Base-by-base conservation (phyloP, 2,888 invertebrate species). In the Dorcus hopei region DNA sequence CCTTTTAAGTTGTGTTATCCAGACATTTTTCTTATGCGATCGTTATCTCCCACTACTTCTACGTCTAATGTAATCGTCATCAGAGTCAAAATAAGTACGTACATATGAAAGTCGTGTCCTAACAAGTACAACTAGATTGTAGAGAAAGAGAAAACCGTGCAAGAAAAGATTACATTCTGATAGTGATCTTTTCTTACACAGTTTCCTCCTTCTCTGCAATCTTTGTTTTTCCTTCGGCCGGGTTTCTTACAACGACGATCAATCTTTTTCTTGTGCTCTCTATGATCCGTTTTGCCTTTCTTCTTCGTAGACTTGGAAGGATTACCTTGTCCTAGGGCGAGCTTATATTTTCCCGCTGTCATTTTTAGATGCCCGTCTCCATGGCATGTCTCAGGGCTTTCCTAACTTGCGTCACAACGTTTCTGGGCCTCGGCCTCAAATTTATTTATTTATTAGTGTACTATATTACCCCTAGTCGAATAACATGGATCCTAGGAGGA, bases 311-410 rank as follows among this genome's bases (percentile, higher is more conserved):
- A 33, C 26, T 3, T 33, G 7, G 26, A 33, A 33, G 5, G 3
- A 6, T 33, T 33, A 33, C 26, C 26, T 4, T 33, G 26, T 7
- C 26, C 26, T 7, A 42, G 2, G 42, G 38, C 50, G 2, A 60
- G 52, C 42, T 42, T 56, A 16, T 60, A 60, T 54, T 59, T 61
- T 4, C 66, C 66, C 2, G 64, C 63, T 19, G 52, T 57, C 11
- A 62, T 62, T 8, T 50, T 49, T 38, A 66, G n/a, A 63, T 40
- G 8, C 66, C 66, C 9, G 48, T 54, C 1, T 63, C 54, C 1
- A 66, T 52, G 14, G 61, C 67, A 45, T 66, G 63, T 23, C 54
- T 61, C 7, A 67, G 47, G n/a, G 66, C 64, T 23, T 57, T 54
- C 38, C 49, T 49, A 11, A 61, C 61, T 45, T 61, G 58, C 58